Conservation (phyloP, 2,797 vertebrate genomes). For the Erethizon dorsatum region DNA sequence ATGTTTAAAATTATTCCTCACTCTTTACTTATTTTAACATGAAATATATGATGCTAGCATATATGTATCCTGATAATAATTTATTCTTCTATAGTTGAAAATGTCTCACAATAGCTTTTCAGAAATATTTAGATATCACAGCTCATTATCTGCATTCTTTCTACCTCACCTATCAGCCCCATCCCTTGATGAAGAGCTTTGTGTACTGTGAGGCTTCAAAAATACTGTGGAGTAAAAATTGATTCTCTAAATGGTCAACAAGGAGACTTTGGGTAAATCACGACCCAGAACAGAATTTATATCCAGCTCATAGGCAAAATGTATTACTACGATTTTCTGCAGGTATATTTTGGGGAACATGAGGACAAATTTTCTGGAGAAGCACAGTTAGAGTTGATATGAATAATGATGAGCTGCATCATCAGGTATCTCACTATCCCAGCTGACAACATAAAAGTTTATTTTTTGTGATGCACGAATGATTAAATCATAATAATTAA, state of each 20-base stretch:
- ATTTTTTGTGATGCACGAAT: neutral
- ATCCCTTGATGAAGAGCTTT: neutral
- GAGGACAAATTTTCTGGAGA: neutral
- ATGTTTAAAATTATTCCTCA: neutral
- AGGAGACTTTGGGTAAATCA: neutral
- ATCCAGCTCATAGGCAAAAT: slow-evolving; percentile 16
- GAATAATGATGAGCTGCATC: neutral
- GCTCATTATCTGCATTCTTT: slow-evolving; percentile 29
- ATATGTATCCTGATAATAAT: neutral
- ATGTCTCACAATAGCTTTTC: neutral
- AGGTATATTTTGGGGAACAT: slow-evolving; percentile 3
- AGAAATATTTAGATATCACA: neutral
- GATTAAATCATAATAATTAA: neutral
- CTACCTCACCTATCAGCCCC: rapidly evolving
- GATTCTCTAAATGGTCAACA: neutral
- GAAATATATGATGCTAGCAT: neutral
- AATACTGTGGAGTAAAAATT: slow-evolving; percentile 29
- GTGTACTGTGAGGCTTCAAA: neutral
- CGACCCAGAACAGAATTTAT: neutral
- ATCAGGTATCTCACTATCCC: neutral
- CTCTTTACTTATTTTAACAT: neutral
- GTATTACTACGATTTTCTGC: neutral
- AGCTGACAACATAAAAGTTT: neutral
- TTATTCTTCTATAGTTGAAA: neutral
- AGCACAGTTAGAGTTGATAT: neutral